Conservation (phyloP, 2,888 invertebrate species). For the Nephrotoma flavescens region DNA sequence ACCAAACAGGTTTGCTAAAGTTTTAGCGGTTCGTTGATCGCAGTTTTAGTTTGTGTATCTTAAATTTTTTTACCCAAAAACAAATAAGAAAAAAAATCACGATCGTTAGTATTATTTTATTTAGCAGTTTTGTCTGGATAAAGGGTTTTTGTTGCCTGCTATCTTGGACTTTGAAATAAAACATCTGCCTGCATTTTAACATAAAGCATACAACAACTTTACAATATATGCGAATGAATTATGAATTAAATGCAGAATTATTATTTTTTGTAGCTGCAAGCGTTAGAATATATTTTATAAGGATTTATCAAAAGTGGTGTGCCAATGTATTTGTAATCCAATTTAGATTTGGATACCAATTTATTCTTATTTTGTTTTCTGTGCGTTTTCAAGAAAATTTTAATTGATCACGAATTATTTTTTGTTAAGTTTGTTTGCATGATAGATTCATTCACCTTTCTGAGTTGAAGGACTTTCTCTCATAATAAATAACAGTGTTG, state of each 20-base stretch:
- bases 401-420: not conserved
- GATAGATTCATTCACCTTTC: not conserved
- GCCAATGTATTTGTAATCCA: not conserved
- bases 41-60: not conserved
- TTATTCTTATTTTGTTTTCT: not conserved
- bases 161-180: not conserved
- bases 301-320: not conserved
- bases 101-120: not conserved
- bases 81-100: not conserved
- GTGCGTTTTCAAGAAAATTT: not conserved
- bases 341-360: not conserved
- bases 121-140: not conserved
- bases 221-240: not conserved
- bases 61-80: not conserved
- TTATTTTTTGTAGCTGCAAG: not conserved
- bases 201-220: not conserved
- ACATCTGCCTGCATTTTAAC: not conserved
- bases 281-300: not conserved
- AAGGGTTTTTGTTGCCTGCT: not conserved
- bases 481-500: too few relatives aligned
- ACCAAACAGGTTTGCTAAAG: not conserved
- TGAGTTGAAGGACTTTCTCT: not conserved
- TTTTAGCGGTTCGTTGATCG: not conserved
- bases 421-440: not conserved
- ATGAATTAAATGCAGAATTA: not conserved